Percentiles rank a stretch among this genome's conserved stretches.
These are phyloP conservation scores for Argopecten irradians DNA, from an alignment of 1,140 invertebrate species.

Conservation along the genomic window DNA sequence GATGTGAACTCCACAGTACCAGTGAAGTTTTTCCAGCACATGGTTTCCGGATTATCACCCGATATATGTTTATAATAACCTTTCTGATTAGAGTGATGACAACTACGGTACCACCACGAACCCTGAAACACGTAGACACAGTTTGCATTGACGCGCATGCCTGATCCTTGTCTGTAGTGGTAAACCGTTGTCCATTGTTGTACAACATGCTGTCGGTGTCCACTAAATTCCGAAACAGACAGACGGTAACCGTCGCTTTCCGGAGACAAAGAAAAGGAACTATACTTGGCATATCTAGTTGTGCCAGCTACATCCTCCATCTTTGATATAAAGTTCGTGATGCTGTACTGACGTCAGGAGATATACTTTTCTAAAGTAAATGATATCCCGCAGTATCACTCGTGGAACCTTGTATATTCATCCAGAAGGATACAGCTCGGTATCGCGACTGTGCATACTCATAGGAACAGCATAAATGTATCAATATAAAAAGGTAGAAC, in stretches of 20 bases:
- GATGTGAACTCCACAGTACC: neutral
- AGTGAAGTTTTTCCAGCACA: constrained; percentile 1
- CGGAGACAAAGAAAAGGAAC: neutral
- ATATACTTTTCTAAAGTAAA: too few relatives aligned
- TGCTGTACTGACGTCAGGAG: neutral
- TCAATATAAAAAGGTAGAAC: neutral
- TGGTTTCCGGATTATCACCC: neutral
- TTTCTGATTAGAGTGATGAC: neutral
- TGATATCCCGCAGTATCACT: neutral
- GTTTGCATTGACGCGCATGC: neutral
- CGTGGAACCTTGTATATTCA: neutral
- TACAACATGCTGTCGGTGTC: neutral
- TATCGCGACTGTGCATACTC: neutral
- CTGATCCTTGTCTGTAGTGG: neutral
- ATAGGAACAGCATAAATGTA: neutral
- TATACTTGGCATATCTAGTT: neutral
- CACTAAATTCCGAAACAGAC: neutral
- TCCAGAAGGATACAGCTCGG: neutral
- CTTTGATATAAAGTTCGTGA: neutral
- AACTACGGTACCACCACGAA: neutral
- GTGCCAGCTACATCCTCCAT: neutral
- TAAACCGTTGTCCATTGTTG: neutral
- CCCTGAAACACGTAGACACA: neutral
- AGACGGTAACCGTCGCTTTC: neutral
- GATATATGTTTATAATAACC: neutral